These are phyloP conservation scores for Megaptera novaeangliae DNA, from an alignment of 2,113 vertebrate species.

Conservation along the genomic window DNA sequence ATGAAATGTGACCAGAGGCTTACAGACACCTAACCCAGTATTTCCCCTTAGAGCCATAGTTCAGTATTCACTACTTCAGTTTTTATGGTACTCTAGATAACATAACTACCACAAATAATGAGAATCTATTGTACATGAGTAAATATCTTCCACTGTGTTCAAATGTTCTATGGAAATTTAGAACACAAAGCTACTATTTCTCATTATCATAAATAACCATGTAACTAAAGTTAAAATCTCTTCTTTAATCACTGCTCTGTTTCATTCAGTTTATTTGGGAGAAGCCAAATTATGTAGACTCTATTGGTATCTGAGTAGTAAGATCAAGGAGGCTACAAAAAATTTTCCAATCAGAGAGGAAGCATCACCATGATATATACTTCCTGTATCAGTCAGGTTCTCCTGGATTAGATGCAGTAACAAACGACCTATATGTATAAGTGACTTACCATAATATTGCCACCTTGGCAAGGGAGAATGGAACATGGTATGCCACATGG, in stretches of 20 bases:
- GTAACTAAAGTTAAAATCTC: neutral
- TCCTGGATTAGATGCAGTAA: neutral
- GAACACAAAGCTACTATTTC: neutral
- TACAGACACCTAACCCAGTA: neutral
- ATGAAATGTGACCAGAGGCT: neutral
- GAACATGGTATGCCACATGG: neutral
- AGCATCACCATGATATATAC: neutral
- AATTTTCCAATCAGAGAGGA: neutral
- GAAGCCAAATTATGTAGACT: neutral
- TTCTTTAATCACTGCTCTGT: neutral
- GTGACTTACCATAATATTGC: neutral
- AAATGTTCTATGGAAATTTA: neutral
- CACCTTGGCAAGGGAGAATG: neutral
- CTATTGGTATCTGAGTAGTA: neutral
- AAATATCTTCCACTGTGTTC: neutral
- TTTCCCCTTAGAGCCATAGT: neutral
- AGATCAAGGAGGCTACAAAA: neutral
- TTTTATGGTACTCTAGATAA: neutral
- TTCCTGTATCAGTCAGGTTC: neutral
- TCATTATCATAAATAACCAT: neutral
- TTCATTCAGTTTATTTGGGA: neutral
- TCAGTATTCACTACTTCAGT: neutral
- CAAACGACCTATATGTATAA: neutral
- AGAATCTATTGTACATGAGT: neutral
- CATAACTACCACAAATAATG: neutral